Evolutionary conservation across 1,140 invertebrate species (phyloP), one percentile per base, ranked within the genome.

Genomic region (Drosophila littoralis): DNA sequence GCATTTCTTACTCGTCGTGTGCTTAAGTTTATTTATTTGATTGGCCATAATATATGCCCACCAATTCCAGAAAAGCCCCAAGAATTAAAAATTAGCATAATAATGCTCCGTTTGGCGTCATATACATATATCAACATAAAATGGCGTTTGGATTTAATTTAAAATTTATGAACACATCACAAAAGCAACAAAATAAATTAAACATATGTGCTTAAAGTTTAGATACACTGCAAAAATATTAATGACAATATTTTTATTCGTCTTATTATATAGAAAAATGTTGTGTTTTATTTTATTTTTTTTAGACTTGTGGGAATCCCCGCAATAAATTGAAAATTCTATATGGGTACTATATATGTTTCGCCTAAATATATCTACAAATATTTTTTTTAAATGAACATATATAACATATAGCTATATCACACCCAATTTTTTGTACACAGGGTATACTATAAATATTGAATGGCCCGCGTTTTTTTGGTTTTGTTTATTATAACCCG

Each of bases 41-140:
- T 48, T 50, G 28, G 15, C 54, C 28, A 22, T 48, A 12, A 32
- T 50, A 55, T 17, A 17, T 54, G 7, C 13, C 63, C 32, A 36
- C 9, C 12, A 9, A 9, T 54, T 80, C 57, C 61, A 63, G 67
- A 64, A 75, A 66, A 54, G 32, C 55, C 70, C 73, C 60, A 72
- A 75, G 69, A 75, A 36, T 6, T 10, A 12, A 0, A 64, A 77
- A 83, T 82, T 83, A 67, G 80, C 79, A 82, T 82, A 51, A 75
- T 60, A 81, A 79, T 69, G 77, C 70, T 63, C 33, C 42, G 17
- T 22, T 81, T 80, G 60, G 51, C 73, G 79, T 77, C 60, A 77
- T 77, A 66, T 15, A 28, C 36, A 81, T 77, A 72, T 58, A 46
- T 81, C 75, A 78, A 55, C 9, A 17, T 35, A 50, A 55, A 69